Conservation (phyloP, 2,797 vertebrate species). For the Microctenopoma steveboyesi region DNA sequence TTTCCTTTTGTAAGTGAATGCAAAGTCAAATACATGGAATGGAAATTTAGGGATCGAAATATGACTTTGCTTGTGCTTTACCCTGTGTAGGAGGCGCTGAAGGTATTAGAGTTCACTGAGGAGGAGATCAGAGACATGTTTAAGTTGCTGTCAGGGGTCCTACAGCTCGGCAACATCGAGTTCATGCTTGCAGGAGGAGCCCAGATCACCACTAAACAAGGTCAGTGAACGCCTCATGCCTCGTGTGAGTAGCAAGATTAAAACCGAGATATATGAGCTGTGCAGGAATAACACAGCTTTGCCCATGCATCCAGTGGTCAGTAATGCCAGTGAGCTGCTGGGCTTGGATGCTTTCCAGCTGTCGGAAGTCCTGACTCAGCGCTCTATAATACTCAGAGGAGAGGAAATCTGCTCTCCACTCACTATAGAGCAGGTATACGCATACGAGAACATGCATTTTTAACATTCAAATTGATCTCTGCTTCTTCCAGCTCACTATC, state of each 20-base stretch:
- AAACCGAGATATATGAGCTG: background rate
- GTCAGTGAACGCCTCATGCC: constrained; percentile 61
- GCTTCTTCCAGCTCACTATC: background rate
- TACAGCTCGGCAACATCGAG: constrained; percentile 92
- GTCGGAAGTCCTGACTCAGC: constrained; percentile 92
- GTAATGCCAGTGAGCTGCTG: constrained; percentile 89
- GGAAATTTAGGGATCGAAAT: too few relatives aligned
- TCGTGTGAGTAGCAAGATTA: background rate
- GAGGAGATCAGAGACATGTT: constrained; percentile 94
- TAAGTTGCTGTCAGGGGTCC: constrained; percentile 90
- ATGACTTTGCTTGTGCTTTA: background rate
- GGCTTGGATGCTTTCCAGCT: constrained; percentile 92
- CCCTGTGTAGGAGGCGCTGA: constrained; percentile 86
- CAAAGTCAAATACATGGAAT: too few relatives aligned
- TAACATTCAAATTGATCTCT: background rate
- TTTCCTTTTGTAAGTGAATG: too few relatives aligned
- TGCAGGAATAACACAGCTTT: constrained; percentile 12
- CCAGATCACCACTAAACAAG: constrained; percentile 91
- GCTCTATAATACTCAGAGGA: constrained; percentile 93
- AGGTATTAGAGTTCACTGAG: constrained; percentile 89
- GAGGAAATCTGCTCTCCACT: constrained; percentile 96
- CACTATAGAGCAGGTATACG: constrained; percentile 89
- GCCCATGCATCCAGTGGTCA: constrained; percentile 82
- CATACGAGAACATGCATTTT: background rate
- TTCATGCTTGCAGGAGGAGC: constrained; percentile 96